Percentiles rank a stretch among this genome's conserved stretches.
Conservation (phyloP, 2,797 vertebrate species). For the Eulemur mongoz region DNA sequence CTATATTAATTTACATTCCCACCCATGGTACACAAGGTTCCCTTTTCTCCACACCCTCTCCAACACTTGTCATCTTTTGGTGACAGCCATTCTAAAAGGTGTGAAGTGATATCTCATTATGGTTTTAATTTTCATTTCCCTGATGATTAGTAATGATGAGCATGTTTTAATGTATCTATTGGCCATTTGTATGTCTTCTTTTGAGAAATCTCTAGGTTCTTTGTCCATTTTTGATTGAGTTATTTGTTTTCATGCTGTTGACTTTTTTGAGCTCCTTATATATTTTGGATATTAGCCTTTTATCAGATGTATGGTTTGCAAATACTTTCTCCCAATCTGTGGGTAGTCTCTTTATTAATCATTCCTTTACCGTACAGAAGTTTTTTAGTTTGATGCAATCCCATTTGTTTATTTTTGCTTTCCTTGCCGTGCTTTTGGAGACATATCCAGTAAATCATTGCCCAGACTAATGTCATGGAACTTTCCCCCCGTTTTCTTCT, state of each 20-base stretch:
- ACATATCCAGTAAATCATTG: background rate
- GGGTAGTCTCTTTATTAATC: background rate
- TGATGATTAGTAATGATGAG: background rate
- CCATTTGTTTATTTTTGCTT: background rate
- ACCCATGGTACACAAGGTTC: background rate
- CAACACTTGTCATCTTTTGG: background rate
- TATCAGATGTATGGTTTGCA: background rate
- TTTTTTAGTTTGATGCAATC: background rate
- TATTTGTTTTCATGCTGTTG: background rate
- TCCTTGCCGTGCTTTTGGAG: background rate
- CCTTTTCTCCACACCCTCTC: background rate
- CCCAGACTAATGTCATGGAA: background rate
- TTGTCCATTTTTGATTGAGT: background rate
- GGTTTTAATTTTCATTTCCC: background rate
- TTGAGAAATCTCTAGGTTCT: background rate
- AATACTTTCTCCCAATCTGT: background rate
- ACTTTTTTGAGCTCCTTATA: background rate
- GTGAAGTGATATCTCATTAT: background rate
- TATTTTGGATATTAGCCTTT: background rate
- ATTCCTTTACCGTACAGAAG: background rate
- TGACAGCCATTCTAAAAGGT: background rate
- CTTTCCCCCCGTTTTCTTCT: background rate
- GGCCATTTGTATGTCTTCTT: background rate
- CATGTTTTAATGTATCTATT: background rate
- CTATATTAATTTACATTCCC: background rate